Conservation (phyloP, 2,113 vertebrate genomes). For the Gavialis gangeticus region DNA sequence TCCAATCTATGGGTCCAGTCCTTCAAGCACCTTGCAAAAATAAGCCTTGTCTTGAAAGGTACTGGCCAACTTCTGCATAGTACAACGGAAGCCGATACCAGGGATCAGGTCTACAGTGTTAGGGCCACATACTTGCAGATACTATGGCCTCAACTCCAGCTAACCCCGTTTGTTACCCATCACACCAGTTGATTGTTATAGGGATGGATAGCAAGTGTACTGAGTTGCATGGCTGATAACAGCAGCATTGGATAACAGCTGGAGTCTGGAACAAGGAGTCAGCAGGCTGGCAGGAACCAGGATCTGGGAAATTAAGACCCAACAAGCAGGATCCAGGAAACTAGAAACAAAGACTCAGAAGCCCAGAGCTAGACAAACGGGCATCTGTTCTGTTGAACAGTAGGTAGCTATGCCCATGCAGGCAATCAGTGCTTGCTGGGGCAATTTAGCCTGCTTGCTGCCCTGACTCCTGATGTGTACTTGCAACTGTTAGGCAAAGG, state of each 20-base stretch:
- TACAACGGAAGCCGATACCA: neutral
- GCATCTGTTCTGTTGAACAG: no score
- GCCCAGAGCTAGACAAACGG: no score
- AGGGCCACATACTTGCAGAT: fast-evolving
- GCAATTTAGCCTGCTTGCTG: no score
- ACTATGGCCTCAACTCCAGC: neutral
- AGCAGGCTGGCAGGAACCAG: no score
- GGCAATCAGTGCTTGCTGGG: no score
- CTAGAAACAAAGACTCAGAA: no score
- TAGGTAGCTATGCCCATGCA: no score
- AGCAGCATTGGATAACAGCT: fast-evolving
- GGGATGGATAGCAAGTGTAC: fast-evolving
- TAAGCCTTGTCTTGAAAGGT: neutral
- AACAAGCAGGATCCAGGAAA: no score
- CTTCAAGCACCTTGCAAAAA: neutral
- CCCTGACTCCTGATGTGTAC: neutral
- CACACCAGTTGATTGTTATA: neutral
- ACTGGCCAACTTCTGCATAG: neutral
- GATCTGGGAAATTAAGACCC: no score
- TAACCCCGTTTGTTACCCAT: neutral
- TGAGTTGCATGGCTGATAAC: neutral
- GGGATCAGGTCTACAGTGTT: neutral
- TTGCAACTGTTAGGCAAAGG: neutral
- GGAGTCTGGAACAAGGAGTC: no score
- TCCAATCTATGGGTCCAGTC: fast-evolving